Evolutionary conservation across 2,113 vertebrate species (phyloP).

Genomic region (Sylvilagus bachmani): DNA sequence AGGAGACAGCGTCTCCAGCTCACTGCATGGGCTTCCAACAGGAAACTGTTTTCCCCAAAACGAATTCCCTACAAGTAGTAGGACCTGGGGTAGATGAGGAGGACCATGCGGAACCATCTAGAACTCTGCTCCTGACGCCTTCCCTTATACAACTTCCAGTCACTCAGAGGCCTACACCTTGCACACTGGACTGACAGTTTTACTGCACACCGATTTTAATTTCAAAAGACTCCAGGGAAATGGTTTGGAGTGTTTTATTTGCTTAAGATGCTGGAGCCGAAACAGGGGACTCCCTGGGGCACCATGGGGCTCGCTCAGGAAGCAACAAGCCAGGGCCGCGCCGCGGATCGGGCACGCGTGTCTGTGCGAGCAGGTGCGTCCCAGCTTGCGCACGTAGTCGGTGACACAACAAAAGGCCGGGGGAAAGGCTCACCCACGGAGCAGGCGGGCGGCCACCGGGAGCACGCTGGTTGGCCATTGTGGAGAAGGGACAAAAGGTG

Average conservation of each 20-base stretch:
- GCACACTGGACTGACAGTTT: constrained; percentile 69
- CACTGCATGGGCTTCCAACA: constrained; percentile 45
- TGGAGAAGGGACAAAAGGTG: neutral
- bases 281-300: neutral
- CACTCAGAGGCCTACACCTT: constrained; percentile 67
- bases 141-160: constrained; percentile 56
- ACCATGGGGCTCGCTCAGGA: neutral
- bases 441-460: neutral
- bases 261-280: constrained; percentile 60
- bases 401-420: constrained; percentile 65
- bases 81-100: constrained; percentile 33
- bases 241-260: constrained; percentile 80
- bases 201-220: constrained; percentile 74
- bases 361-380: constrained; percentile 66
- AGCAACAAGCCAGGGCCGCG: neutral
- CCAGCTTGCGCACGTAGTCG: constrained; percentile 4
- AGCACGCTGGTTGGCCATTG: constrained; percentile 46
- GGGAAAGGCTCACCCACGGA: constrained; percentile 64
- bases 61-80: constrained; percentile 71
- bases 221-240: constrained; percentile 77
- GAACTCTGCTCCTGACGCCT: constrained; percentile 52
- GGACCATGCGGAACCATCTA: constrained; percentile 64
- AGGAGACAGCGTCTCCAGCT: neutral
- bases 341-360: neutral
- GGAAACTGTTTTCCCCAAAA: neutral